phyloP scores from a whole-genome alignment of 2,113 vertebrate genomes.

The Glareola pratincola region DNA sequence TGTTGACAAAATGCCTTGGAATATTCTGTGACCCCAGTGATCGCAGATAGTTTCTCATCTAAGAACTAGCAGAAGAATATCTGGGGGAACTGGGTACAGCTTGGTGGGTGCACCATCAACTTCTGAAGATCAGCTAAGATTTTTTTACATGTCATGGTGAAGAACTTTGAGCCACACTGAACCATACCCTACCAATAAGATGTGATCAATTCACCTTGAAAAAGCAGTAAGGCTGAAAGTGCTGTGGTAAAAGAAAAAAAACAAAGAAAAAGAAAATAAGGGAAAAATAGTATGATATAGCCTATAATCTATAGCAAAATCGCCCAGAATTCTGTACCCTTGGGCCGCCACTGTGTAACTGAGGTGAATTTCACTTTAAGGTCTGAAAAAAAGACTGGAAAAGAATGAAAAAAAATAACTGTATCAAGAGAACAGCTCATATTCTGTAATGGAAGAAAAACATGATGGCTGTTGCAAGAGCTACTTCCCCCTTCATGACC shows the following conservation, averaged over 20 bases:
- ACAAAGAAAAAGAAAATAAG: too few relatives aligned
- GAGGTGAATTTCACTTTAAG: not conserved
- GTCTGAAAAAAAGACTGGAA: not conserved
- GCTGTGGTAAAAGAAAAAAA: not conserved
- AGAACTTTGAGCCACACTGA: not conserved
- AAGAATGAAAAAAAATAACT: not conserved
- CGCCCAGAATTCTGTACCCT: not conserved
- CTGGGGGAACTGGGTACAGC: not conserved
- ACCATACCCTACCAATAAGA: not conserved
- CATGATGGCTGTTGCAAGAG: not conserved
- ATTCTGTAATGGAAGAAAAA: conserved; percentile 9
- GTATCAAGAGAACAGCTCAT: not conserved
- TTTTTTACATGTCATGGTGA: not conserved
- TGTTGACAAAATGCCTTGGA: not conserved
- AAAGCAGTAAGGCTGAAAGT: not conserved
- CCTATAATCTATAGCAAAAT: not conserved
- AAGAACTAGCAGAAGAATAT: not conserved
- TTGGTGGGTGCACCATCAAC: not conserved
- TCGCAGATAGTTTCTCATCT: not conserved
- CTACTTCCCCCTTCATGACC: conserved; percentile 10
- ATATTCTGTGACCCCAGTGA: not conserved
- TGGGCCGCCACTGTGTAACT: not conserved
- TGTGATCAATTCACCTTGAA: not conserved
- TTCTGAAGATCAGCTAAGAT: not conserved
- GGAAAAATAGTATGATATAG: not conserved